Base-by-base conservation (phyloP, 1,140 invertebrate species). In the Dryas iulia region DNA sequence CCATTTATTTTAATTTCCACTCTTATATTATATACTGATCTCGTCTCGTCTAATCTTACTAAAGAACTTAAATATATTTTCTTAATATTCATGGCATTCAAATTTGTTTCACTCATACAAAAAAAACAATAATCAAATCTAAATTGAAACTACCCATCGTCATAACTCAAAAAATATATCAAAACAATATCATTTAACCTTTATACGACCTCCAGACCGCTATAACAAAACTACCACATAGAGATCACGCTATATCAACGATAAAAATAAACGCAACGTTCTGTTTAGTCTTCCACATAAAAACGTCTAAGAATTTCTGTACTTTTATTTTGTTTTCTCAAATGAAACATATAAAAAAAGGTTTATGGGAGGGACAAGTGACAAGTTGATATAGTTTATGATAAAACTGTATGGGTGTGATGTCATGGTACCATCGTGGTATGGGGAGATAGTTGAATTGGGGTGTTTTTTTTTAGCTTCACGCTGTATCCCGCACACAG, bases 181-280 rank as follows among this genome's bases (percentile, higher is more conserved):
- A 47, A 47, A 21, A 18, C 39, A 47, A 18, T 18, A 47, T 5
- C 7, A 7, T 8, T 18, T 18, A 47, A 47, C 39, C 59, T 62
- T 53, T 18, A 7, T 39, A 28, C 58, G 62, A 56, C 62, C 62
- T 65, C 24, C 7, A 57, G 54, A 57, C 53, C 54, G 30, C 63
- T 12, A 66, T 56, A 66, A 59, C 59, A 66, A 66, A 66, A 12
- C 18, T 52, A 59, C n/a, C 26, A 30, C 33, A 53, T 26, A 52
- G 24, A 18, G 24, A 14, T 24, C 54, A 39, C 28, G 30, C 53
- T 39, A 56, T 25, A 33, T 65, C 2, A 12, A 33, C 24, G 14
- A 52, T 59, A 66, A 66, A 66, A 66, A 59, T 66, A 65, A 58
- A 59, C 33, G 31, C 33, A 31, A 23, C 54, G 8, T 35, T 35